A percentile compares a stretch with the other conserved stretches of the same genome.
Conservation (phyloP, 92 coral and sea anemone genomes). For the Zoanthus sansibaricus region DNA sequence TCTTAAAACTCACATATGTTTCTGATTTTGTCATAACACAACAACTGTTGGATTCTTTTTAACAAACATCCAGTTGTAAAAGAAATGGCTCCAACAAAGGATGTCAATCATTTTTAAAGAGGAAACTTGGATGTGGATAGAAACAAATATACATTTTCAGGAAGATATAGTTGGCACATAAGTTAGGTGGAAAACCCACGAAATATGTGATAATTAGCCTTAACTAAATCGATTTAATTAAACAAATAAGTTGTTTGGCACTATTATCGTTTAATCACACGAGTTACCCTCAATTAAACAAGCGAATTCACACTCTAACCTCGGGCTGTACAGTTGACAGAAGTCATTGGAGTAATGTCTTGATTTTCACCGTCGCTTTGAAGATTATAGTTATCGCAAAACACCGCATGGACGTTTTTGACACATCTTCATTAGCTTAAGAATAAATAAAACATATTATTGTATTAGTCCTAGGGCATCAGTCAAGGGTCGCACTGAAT, state of each 20-base stretch:
- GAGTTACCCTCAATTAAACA: constrained; percentile 13
- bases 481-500: too few species aligned
- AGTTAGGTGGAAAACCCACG: background rate
- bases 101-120: background rate
- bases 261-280: constrained; percentile 35
- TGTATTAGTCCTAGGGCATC: too few species aligned
- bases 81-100: background rate
- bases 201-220: background rate
- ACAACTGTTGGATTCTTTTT: background rate
- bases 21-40: background rate
- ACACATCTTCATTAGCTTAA: background rate
- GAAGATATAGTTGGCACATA: background rate
- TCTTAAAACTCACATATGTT: background rate
- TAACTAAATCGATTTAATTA: constrained; percentile 1
- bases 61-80: background rate
- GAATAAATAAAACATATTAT: background rate
- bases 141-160: background rate
- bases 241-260: constrained; percentile 8
- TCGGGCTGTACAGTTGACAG: constrained; percentile 9
- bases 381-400: constrained; percentile 9
- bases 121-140: background rate
- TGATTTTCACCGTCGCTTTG: background rate
- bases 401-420: constrained; percentile 36
- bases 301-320: constrained; percentile 29
- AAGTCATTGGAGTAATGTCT: background rate